Percentiles rank a stretch among this genome's conserved stretches.
phyloP scores from a whole-genome alignment of 2,113 vertebrate genomes.

The Mystacornis crossleyi region DNA sequence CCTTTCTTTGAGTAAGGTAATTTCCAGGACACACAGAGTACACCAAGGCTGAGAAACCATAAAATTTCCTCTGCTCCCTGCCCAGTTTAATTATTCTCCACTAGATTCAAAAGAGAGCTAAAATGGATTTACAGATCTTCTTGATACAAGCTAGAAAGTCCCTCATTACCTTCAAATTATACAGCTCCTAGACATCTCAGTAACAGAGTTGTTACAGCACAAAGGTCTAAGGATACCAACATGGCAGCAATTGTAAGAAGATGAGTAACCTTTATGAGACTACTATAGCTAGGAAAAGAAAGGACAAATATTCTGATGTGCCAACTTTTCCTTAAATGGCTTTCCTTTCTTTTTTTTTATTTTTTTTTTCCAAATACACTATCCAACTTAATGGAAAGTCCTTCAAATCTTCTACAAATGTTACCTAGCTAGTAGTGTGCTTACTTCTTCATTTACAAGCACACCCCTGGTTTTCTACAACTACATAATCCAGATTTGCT shows the following conservation, averaged over 20 bases:
- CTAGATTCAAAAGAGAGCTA: neutral
- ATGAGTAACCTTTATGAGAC: neutral
- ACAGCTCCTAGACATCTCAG: neutral
- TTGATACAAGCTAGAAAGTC: neutral
- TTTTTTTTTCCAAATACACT: neutral
- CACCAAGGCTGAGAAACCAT: neutral
- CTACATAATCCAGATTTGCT: neutral
- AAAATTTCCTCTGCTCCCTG: neutral
- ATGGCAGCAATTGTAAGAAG: neutral
- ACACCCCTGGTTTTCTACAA: neutral
- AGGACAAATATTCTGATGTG: neutral
- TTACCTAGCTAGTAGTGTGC: neutral
- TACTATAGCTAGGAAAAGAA: neutral
- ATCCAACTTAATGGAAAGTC: neutral
- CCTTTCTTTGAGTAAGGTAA: neutral
- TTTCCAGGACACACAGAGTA: neutral
- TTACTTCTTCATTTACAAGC: neutral
- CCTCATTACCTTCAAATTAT: neutral
- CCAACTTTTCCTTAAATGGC: neutral
- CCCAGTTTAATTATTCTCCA: neutral
- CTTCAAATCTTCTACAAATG: rapidly evolving
- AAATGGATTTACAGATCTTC: neutral
- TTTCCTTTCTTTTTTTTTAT: neutral
- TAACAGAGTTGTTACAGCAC: neutral
- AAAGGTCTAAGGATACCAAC: neutral